These are phyloP conservation scores for Scaptomyza flava DNA, from an alignment of 2,888 invertebrate genomes.

Conservation along the genomic window DNA sequence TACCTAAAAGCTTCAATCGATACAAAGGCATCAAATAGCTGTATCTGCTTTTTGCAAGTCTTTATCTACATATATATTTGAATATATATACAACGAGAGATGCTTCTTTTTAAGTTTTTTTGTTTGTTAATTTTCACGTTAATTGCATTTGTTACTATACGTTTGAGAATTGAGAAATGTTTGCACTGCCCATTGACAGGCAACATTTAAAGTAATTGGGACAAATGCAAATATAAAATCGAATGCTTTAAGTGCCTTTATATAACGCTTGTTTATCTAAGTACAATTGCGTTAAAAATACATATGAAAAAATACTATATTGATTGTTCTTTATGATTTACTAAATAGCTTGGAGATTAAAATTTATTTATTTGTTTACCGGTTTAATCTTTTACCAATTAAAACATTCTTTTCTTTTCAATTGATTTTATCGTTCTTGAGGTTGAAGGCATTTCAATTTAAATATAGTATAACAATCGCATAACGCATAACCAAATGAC, in stretches of 20 bases:
- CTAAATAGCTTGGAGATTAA: background rate
- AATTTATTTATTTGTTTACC: constrained; percentile 8
- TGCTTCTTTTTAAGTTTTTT: constrained; percentile 6
- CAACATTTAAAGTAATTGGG: constrained; percentile 57
- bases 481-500: constrained; percentile 25
- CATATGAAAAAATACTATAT: no score
- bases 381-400: background rate
- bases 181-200: constrained; percentile 46
- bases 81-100: constrained; percentile 13
- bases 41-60: background rate
- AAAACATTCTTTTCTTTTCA: background rate
- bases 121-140: constrained; percentile 35
- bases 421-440: constrained; percentile 32
- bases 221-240: constrained; percentile 41
- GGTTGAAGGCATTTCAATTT: constrained; percentile 40
- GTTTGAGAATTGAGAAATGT: constrained; percentile 42
- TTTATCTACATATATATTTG: background rate
- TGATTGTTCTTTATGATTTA: background rate
- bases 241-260: constrained; percentile 45
- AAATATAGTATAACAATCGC: constrained; percentile 10
- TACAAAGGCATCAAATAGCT: constrained; percentile 1
- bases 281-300: background rate
- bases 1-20: constrained; percentile 4
- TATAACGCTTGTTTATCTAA: constrained; percentile 39
- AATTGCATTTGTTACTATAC: constrained; percentile 38